Evolutionary conservation across 2,888 invertebrate genomes (phyloP), one percentile per base, ranked within the genome.

Genomic region (Chymomyza fuscimana): DNA sequence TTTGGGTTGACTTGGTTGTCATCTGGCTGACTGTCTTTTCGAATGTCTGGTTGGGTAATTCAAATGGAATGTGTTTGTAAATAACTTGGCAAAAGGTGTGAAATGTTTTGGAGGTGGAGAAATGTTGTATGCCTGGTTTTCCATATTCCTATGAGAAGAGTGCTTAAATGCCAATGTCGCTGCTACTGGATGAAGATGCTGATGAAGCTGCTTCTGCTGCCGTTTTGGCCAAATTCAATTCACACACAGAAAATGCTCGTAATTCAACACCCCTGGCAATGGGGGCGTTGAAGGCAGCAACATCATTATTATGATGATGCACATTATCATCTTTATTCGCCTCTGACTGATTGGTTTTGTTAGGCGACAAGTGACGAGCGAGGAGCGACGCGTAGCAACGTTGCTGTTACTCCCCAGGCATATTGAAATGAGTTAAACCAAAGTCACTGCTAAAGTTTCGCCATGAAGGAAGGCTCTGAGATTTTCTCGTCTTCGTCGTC

Each of bases 161-260:
- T 25, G 12, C 63, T 64, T 36, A 32, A 10, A 22, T 64, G 58
- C 50, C 65, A 29, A 15, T 50, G 29, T 40, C 12, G n/a, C 19
- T 50, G 40, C 40, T 36, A 54, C 64, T 29, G 12, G 80, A 46
- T 32, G 32, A 32, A 5, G 32, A 16, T 32, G 12, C 29, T 16
- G 32, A 32, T 32, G 32, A 32, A 32, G 9, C 32, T 32, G 32
- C 32, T 7, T 5, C 32, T 32, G 32, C 7, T 7, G 32, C 32
- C 32, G 7, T 4, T 32, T 32, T 32, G 32, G 81, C 77, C 87
- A 87, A 85, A 88, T 87, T 88, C 87, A 82, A 87, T 88, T 87
- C 82, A 76, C 85, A 87, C 83, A 77, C 85, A 87, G 88, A 83
- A 87, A 87, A 84, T 87, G 81, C 86, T 84, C 83, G 83, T 84